Base-by-base conservation (phyloP, 2,888 invertebrate genomes). In the Leucania comma region DNA sequence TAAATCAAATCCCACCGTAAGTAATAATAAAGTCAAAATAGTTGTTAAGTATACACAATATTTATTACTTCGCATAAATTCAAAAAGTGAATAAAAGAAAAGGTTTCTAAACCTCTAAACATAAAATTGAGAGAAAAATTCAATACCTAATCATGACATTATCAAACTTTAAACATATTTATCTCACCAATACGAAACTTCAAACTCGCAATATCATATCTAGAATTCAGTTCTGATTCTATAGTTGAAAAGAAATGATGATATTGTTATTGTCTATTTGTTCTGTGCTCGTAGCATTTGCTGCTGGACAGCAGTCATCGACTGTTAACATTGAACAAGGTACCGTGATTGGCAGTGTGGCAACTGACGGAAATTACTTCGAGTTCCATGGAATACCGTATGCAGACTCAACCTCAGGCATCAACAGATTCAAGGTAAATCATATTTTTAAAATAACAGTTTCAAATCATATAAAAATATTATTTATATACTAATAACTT, bases 331-430 rank as follows among this genome's bases (percentile, higher is more conserved):
- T 92, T 68, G 29, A 70, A 0, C 94, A 94, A 85, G 95, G 94
- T 35, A 82, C 78, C 2, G 90, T 95, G 0, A 61, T 90, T 4
- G 95, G 95, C 3, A 84, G 90, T 17, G 35, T 76, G 3, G 85
- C 89, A n/a, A 22, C 74, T 3, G 88, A 91, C 81, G 90, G 91
- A 3, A 75, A 82, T 26, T 91, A 90, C 75, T 90, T 78, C 57
- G 90, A 92, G 69, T 95, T 94, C 74, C 84, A 92, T 81, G 95
- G 95, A 3, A 94, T 94, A 71, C 95, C 95, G 0, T 95, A 93
- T 65, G 95, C 94, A 26, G 95, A 93, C 75, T 89, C 94, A 1
- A 94, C 95, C 1, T 90, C 94, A 8, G 94, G 95, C 38, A 85
- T 61, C 50, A 89, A 94, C 69, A 87, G 95, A 71, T 95, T 94